Evolutionary conservation across 2,888 invertebrate species (phyloP), one percentile per base, ranked within the genome.

Genomic region (Ophion obscuratus): DNA sequence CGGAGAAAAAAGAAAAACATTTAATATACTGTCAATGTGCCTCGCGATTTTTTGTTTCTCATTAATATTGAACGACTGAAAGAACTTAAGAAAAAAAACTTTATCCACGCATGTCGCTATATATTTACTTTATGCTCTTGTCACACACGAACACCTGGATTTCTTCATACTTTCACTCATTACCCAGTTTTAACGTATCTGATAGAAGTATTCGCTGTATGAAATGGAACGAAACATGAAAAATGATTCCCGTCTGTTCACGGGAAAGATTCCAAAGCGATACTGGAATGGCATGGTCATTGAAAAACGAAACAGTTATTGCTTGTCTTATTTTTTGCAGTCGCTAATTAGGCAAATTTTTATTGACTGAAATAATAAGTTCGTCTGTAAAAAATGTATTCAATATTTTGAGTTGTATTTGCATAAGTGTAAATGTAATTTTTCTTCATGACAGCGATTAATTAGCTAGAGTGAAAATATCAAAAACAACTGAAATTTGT

Each of bases 81-180:
- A 81, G 64, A 84, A 62, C 44, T 14, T 27, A 27, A 47, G 17
- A 70, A 75, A 14, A 36, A 36, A 75, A 67, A 70, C 6, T 53
- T 70, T 24, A 14, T 40, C 11, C 57, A 57, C 73, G 17, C 44
- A 61, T 62, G 76, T 36, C 40, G 66, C 53, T 66, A 70, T 36
- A 59, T 67, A 79, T 85, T 79, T 70, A 79, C 75, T 85, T 75
- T 80, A 80, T 73, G 79, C 64, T 44, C 81, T 40, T 61, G 68
- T 79, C 44, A 64, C 66, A 47, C 68, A 57, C 59, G 59, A 78
- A 73, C 27, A 53, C 66, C 70, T 75, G 68, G 62, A 68, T 36
- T 47, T 53, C 36, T 40, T 40, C 20, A 67, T 81, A 86, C 86
- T 86, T 86, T 86, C 86, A 81, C 86, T 66, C 80, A 68, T 81